phyloP scores from a whole-genome alignment of 2,888 invertebrate species.

The Plebejus argus region DNA sequence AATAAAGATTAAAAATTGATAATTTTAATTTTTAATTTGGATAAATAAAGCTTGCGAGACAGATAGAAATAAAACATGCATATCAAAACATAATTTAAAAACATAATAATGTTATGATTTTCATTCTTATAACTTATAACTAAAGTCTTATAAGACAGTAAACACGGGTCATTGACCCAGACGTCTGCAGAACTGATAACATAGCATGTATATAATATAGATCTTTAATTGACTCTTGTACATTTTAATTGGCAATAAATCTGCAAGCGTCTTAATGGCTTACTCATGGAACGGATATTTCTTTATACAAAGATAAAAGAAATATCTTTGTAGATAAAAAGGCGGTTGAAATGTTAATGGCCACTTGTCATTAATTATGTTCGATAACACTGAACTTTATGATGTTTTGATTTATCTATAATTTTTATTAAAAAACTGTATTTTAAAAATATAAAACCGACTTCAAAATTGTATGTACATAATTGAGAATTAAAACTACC shows the following conservation, averaged over 20 bases:
- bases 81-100: neutral
- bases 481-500: too few species aligned
- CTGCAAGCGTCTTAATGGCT: constrained; percentile 59
- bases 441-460: too few species aligned
- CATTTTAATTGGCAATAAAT: constrained; percentile 77
- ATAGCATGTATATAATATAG: constrained; percentile 43
- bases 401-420: constrained; percentile 26
- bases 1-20: too few species aligned
- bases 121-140: too few species aligned
- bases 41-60: neutral
- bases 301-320: constrained; percentile 44
- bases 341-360: constrained; percentile 42
- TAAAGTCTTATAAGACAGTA: neutral
- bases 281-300: constrained; percentile 54
- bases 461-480: too few species aligned
- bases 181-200: neutral
- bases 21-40: too few species aligned
- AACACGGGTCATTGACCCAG: constrained; percentile 39
- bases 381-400: constrained; percentile 24
- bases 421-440: neutral
- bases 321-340: constrained; percentile 39
- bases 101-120: neutral
- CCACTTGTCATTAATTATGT: constrained; percentile 40
- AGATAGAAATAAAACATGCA: neutral
- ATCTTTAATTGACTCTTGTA: constrained; percentile 72